phyloP scores from a whole-genome alignment of 2,797 vertebrate species.

The Limnodromus scolopaceus region DNA sequence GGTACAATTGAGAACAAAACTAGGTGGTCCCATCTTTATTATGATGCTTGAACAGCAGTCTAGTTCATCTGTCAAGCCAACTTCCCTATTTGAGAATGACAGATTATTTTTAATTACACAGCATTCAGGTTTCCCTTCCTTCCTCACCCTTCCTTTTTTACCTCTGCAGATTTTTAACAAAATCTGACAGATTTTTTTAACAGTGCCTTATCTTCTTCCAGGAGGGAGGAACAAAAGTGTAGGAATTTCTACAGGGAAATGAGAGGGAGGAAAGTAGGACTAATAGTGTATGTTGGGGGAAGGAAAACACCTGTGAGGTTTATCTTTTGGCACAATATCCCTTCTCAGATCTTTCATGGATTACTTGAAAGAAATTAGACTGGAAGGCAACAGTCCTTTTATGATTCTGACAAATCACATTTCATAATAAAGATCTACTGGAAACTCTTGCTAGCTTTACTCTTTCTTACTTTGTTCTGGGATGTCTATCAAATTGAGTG shows the following conservation, averaged over 20 bases:
- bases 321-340: background rate
- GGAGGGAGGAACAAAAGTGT: background rate
- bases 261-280: background rate
- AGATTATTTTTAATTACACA: background rate
- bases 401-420: background rate
- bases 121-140: background rate
- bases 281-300: background rate
- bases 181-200: background rate
- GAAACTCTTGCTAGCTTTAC: background rate
- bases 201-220: background rate
- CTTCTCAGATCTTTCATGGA: background rate
- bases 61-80: background rate
- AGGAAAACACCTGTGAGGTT: background rate
- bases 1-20: background rate
- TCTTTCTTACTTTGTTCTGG: background rate
- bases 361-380: background rate
- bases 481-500: background rate
- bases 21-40: background rate
- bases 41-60: background rate
- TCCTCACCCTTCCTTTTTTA: background rate
- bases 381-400: background rate
- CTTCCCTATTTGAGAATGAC: background rate
- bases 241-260: background rate
- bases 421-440: background rate
- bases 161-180: background rate